Percentiles rank a stretch among this genome's conserved stretches.
Evolutionary conservation across 2,797 vertebrate genomes (phyloP).

Genomic region (Hemitrygon akajei): DNA sequence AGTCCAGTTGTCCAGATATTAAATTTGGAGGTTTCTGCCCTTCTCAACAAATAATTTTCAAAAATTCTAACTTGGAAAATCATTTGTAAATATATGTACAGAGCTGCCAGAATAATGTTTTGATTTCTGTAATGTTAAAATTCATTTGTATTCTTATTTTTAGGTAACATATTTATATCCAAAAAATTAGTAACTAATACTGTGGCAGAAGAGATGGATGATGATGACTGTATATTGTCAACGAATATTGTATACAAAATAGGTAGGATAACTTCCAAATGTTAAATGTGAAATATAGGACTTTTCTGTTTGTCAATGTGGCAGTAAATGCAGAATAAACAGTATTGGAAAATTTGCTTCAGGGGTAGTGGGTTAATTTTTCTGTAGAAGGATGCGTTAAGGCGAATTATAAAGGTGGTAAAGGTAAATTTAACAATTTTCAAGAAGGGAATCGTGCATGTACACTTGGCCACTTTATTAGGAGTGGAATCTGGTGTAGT

Average conservation of each 20-base stretch:
- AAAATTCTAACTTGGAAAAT: background rate
- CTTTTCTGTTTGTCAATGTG: background rate
- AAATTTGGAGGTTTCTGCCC: background rate
- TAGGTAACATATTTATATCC: conserved; percentile 97
- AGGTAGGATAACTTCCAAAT: conserved; percentile 57
- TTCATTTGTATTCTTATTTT: background rate
- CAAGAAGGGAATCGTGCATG: no score
- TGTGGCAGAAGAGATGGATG: conserved; percentile 78
- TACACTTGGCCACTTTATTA: no score
- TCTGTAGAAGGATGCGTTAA: background rate
- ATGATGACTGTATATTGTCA: conserved; percentile 70
- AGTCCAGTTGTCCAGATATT: background rate
- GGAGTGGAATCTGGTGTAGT: no score
- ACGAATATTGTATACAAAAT: conserved; percentile 88
- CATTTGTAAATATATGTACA: background rate
- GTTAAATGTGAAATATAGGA: background rate
- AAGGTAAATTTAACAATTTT: background rate
- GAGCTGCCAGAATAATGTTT: background rate
- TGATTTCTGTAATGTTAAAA: background rate
- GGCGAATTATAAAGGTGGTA: background rate
- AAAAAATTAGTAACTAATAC: conserved; percentile 64
- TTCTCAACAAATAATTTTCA: background rate
- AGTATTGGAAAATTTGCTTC: background rate
- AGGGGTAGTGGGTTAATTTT: no score
- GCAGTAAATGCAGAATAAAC: background rate